These are phyloP conservation scores for Netelia inedita DNA, from an alignment of 2,888 invertebrate species.

Conservation along the genomic window DNA sequence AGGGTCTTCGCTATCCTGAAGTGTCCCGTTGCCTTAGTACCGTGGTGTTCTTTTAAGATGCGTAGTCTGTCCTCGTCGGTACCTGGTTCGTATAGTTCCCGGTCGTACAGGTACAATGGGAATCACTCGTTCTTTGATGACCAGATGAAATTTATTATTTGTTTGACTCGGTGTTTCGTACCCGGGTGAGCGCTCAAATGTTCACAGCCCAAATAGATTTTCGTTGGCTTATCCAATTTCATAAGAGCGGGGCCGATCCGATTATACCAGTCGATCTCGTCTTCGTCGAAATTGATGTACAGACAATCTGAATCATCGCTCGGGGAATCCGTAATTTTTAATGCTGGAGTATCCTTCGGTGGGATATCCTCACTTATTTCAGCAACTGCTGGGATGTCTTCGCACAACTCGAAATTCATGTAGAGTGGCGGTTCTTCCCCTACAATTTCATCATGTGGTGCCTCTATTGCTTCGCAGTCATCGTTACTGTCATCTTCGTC, in stretches of 20 bases:
- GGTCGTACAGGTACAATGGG: no score
- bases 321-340: slow-evolving; percentile 26
- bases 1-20: no score
- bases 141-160: slow-evolving; percentile 26
- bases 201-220: slow-evolving; percentile 18
- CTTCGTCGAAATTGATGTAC: slow-evolving; percentile 15
- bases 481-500: no score
- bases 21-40: no score
- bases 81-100: background rate
- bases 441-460: no score
- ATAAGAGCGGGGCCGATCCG: background rate
- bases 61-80: background rate
- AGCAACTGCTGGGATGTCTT: background rate
- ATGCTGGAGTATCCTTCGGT: background rate
- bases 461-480: no score
- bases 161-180: slow-evolving; percentile 2
- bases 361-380: slow-evolving; percentile 27
- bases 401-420: slow-evolving; percentile 15
- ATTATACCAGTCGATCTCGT: slow-evolving; percentile 24
- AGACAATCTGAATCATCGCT: background rate
- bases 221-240: no score
- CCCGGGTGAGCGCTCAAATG: slow-evolving; percentile 3
- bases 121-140: background rate
- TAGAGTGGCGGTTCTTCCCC: no score
- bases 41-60: background rate